phyloP scores from a whole-genome alignment of 2,888 invertebrate genomes.

The Vandiemenella viatica region DNA sequence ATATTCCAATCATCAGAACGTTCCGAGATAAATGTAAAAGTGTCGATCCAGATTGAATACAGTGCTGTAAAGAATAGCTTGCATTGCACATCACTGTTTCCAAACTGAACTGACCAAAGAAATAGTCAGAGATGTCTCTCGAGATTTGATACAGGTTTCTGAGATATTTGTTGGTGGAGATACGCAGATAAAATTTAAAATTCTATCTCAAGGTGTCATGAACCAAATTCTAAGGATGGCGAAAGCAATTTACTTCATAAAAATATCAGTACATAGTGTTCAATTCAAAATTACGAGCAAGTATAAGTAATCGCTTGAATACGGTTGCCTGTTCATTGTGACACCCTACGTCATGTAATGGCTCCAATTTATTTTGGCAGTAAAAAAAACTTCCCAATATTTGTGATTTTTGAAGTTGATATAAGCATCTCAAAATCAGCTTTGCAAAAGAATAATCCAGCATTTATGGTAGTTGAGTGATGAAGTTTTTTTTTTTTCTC shows the following conservation, averaged over 20 bases:
- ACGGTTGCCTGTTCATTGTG: neutral
- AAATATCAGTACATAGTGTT: neutral
- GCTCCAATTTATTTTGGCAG: too few species aligned
- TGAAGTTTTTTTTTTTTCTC: neutral
- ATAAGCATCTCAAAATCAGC: neutral
- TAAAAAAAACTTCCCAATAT: too few species aligned
- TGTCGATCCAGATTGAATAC: neutral
- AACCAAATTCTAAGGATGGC: too few species aligned
- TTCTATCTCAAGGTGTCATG: too few species aligned
- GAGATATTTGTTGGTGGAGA: too few species aligned
- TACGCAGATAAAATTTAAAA: too few species aligned
- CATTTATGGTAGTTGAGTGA: neutral
- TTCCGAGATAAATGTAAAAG: neutral
- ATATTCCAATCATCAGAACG: neutral
- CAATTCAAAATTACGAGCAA: neutral
- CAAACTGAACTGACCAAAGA: too few species aligned
- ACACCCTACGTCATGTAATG: too few species aligned
- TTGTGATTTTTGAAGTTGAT: neutral
- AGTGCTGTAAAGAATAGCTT: neutral
- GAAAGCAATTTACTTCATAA: too few species aligned
- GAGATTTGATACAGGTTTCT: too few species aligned
- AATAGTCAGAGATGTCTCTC: neutral
- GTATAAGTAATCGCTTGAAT: too few species aligned
- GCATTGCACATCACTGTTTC: too few species aligned
- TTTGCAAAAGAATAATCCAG: neutral